A percentile compares a stretch with the other conserved stretches of the same genome.
phyloP scores from a whole-genome alignment of 1,140 invertebrate genomes.

The Aradophagus sp. region DNA sequence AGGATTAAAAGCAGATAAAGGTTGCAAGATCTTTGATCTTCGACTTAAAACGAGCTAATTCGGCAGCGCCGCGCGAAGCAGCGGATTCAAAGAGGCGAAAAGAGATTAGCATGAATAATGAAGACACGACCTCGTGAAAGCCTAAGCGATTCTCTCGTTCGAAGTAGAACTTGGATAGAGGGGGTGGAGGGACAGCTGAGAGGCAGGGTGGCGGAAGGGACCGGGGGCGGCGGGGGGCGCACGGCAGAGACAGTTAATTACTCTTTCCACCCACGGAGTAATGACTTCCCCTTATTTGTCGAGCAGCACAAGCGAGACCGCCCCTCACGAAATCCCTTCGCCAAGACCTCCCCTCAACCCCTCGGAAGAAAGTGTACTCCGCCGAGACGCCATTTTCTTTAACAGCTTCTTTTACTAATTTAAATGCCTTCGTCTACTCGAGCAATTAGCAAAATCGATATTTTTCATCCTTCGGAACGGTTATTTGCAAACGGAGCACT shows the following conservation, averaged over 20 bases:
- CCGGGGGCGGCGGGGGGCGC: not conserved
- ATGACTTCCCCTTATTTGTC: constrained; percentile 74
- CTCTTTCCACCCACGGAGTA: constrained; percentile 69
- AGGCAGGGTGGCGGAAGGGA: not conserved
- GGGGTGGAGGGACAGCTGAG: constrained; percentile 29
- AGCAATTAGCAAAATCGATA: constrained; percentile 56
- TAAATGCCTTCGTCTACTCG: constrained; percentile 46
- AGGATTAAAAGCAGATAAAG: constrained; percentile 44
- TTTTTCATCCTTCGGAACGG: constrained; percentile 39
- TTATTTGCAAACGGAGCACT: constrained; percentile 9
- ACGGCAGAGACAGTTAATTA: constrained; percentile 69
- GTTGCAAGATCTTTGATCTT: constrained; percentile 55
- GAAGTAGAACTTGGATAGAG: constrained; percentile 61
- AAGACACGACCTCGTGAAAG: constrained; percentile 70
- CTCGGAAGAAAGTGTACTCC: constrained; percentile 45
- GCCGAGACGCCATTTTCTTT: constrained; percentile 50
- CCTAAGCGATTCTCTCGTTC: constrained; percentile 69
- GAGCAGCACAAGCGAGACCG: constrained; percentile 69
- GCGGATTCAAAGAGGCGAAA: constrained; percentile 62
- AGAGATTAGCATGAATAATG: constrained; percentile 72
- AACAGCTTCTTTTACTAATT: constrained; percentile 55
- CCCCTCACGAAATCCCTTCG: constrained; percentile 64
- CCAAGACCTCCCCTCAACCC: constrained; percentile 59
- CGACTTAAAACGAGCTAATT: constrained; percentile 52
- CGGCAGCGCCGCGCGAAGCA: constrained; percentile 37